Evolutionary conservation across 2,113 vertebrate species (phyloP).

Genomic region (Corydoras maculifer): DNA sequence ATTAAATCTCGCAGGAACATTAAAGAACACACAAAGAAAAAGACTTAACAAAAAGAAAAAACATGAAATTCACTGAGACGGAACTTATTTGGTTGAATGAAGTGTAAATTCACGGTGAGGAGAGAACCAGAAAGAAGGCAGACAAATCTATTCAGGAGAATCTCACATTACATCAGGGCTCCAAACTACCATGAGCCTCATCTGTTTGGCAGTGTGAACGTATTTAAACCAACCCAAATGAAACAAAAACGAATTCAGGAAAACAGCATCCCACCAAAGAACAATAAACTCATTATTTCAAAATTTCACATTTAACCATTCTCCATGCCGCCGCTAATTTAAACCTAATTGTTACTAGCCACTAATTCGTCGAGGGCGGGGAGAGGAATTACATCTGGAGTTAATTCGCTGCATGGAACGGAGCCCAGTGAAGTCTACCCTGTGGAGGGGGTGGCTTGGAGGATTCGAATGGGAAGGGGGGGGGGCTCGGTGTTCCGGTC

Average conservation of each 20-base stretch:
- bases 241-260: conserved; percentile 53
- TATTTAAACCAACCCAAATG: conserved; percentile 53
- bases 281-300: conserved; percentile 68
- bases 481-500: conserved; percentile 49
- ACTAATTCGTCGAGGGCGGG: conserved; percentile 64
- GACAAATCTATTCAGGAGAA: conserved; percentile 18
- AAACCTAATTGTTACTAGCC: conserved; percentile 71
- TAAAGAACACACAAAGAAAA: no score
- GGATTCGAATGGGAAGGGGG: conserved; percentile 32
- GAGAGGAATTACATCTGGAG: conserved; percentile 70
- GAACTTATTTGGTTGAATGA: conserved; percentile 12
- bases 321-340: conserved; percentile 62
- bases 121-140: conserved; percentile 14
- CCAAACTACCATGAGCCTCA: conserved; percentile 21
- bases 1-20: no score
- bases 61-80: conserved; percentile 6
- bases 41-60: neutral
- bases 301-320: conserved; percentile 61
- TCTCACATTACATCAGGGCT: conserved; percentile 36
- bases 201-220: conserved; percentile 46
- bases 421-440: conserved; percentile 56
- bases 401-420: conserved; percentile 65
- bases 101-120: conserved; percentile 16
- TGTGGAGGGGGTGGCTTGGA: conserved; percentile 27
- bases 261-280: conserved; percentile 60